Evolutionary conservation across 2,888 invertebrate genomes (phyloP).

Genomic region (Myopa testacea): DNA sequence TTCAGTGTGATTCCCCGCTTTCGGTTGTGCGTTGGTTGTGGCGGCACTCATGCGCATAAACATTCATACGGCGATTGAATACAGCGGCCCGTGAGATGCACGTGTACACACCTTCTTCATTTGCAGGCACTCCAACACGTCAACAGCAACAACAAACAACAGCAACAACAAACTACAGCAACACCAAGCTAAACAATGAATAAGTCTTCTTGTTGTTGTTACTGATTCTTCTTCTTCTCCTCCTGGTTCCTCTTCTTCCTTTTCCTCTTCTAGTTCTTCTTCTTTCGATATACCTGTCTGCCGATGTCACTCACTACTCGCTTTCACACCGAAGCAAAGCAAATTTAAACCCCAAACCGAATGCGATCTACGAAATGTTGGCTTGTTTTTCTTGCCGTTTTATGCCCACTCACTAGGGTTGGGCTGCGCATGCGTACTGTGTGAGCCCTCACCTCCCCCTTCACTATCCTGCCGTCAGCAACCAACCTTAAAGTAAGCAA

Average conservation of each 20-base stretch:
- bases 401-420: constrained; percentile 34
- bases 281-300: constrained; percentile 11
- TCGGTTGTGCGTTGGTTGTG: constrained; percentile 24
- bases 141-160: neutral
- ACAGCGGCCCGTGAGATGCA: neutral
- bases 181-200: neutral
- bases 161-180: neutral
- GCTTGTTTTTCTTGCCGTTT: constrained; percentile 4
- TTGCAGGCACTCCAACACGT: neutral
- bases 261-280: constrained; percentile 22
- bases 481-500: neutral
- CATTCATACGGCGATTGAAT: too few relatives aligned
- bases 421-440: constrained; percentile 22
- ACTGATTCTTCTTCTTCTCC: too few relatives aligned
- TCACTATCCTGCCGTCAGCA: too few relatives aligned
- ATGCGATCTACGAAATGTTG: too few relatives aligned
- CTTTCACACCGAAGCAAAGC: neutral
- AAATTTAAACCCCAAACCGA: neutral
- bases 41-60: constrained; percentile 8
- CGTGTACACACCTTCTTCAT: constrained; percentile 24
- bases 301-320: neutral
- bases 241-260: too few relatives aligned
- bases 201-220: too few relatives aligned
- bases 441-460: neutral
- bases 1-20: neutral